Conservation (phyloP, 2,888 invertebrate species). For the Diogma glabrata region DNA sequence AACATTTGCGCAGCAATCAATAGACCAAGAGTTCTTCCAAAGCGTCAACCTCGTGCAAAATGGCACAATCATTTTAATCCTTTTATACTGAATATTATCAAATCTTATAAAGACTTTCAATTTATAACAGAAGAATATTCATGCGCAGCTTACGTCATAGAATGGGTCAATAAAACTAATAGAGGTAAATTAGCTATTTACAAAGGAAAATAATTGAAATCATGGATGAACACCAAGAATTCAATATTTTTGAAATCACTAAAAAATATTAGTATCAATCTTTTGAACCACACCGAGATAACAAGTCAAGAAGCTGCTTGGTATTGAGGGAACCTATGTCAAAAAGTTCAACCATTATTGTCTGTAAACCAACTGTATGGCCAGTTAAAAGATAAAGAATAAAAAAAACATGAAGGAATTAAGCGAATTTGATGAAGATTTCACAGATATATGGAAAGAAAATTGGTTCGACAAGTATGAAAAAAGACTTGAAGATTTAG, state of each 20-base stretch:
- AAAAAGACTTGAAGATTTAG: conserved; percentile 28
- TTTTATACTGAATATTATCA: conserved; percentile 17
- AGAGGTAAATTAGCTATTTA: too few species aligned
- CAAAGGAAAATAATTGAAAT: too few species aligned
- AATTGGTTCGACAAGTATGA: conserved; percentile 34
- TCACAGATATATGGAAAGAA: conserved; percentile 31
- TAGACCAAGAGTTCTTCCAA: conserved; percentile 22
- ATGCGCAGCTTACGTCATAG: too few species aligned
- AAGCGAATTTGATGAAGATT: too few species aligned
- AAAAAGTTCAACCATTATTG: conserved; percentile 14
- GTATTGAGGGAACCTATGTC: conserved; percentile 17
- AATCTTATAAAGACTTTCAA: too few species aligned
- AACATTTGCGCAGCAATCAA: conserved; percentile 19
- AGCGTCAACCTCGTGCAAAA: conserved; percentile 22
- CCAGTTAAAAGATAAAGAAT: conserved; percentile 30
- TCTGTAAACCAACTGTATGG: conserved; percentile 24
- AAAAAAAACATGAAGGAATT: too few species aligned
- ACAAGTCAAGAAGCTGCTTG: conserved; percentile 18
- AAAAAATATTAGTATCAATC: conserved; percentile 22
- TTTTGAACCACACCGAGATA: background rate
- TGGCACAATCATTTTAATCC: conserved; percentile 24
- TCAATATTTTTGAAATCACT: conserved; percentile 21
- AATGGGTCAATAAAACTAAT: too few species aligned
- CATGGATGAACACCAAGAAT: too few species aligned
- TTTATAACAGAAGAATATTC: too few species aligned